phyloP scores from a whole-genome alignment of 37 sponge, comb jelly and placozoan genomes.

The Spongilla lacustris region DNA sequence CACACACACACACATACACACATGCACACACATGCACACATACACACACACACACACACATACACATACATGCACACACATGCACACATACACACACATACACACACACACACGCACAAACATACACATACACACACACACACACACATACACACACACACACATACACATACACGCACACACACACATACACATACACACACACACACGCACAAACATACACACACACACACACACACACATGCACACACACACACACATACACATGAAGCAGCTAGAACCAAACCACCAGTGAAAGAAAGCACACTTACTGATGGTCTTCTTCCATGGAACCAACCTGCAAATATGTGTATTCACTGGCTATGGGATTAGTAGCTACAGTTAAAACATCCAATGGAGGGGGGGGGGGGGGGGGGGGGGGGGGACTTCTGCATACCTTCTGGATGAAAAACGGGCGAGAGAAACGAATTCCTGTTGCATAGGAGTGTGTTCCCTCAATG shows the following conservation, averaged over 20 bases:
- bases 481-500: slow-evolving; percentile 35
- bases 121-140: no score
- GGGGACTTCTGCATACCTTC: not conserved
- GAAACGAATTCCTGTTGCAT: slow-evolving; percentile 46
- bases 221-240: slow-evolving; percentile 5
- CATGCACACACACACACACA: no score
- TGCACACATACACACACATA: no score
- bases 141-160: slow-evolving; percentile 6
- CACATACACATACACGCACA: not conserved
- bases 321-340: slow-evolving; percentile 28
- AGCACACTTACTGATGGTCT: not conserved
- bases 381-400: not conserved
- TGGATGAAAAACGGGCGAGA: slow-evolving; percentile 64
- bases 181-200: slow-evolving; percentile 13
- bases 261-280: no score
- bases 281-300: not conserved
- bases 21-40: not conserved
- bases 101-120: no score
- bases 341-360: not conserved
- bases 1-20: slow-evolving; percentile 6
- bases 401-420: no score
- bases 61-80: no score
- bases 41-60: slow-evolving; percentile 20
- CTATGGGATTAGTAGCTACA: not conserved
- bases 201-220: no score